Evolutionary conservation across 2,113 vertebrate species (phyloP).

Genomic region (Orientallactaga bullata): DNA sequence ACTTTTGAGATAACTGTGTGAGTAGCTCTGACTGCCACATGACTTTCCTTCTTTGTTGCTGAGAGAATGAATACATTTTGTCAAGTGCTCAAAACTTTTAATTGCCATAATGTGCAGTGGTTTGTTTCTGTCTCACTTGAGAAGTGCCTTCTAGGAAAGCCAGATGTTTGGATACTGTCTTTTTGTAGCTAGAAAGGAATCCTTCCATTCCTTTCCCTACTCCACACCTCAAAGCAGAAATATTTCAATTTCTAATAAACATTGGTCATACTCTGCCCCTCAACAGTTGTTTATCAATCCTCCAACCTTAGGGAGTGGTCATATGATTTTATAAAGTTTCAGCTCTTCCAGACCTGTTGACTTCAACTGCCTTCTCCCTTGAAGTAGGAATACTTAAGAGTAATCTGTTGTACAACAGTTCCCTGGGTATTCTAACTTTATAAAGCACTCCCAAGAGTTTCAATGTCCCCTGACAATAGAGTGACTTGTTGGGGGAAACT

Average conservation of each 20-base stretch:
- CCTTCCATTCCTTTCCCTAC: not conserved
- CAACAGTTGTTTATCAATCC: too few species aligned
- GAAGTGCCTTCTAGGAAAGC: conserved; percentile 24
- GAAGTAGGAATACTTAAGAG: too few species aligned
- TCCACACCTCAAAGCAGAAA: too few species aligned
- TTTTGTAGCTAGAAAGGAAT: not conserved
- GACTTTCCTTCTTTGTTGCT: conserved; percentile 17
- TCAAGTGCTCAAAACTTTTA: not conserved
- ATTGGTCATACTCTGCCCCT: too few species aligned
- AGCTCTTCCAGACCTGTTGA: too few species aligned
- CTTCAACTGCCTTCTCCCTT: too few species aligned
- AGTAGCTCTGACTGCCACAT: not conserved
- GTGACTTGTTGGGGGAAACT: not conserved
- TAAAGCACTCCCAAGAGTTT: not conserved
- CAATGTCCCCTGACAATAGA: not conserved
- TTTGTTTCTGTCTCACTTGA: conserved; percentile 32
- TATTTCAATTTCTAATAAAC: too few species aligned
- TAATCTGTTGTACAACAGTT: fast-evolving
- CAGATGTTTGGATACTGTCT: conserved; percentile 2
- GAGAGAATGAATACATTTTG: not conserved
- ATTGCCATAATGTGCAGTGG: not conserved
- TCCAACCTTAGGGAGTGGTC: too few species aligned
- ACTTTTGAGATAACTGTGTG: not conserved
- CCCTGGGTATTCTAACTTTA: not conserved
- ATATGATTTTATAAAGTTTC: too few species aligned